phyloP scores from a whole-genome alignment of 2,113 vertebrate species.

The Catagonus wagneri region DNA sequence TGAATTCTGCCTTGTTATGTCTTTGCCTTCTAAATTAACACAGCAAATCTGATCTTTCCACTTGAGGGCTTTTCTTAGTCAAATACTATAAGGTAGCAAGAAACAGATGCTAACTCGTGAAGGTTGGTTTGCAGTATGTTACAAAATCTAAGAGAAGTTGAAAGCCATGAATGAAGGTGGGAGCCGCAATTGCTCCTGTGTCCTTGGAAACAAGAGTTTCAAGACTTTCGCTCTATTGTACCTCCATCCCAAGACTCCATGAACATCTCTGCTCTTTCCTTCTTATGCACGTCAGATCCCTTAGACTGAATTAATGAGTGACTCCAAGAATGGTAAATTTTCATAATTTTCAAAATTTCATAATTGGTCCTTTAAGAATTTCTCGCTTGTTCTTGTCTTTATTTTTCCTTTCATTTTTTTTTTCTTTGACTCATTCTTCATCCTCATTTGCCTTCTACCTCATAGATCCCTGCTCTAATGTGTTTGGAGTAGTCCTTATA shows the following conservation, averaged over 20 bases:
- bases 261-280: not conserved
- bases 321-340: not conserved
- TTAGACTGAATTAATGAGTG: not conserved
- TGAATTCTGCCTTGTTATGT: conserved; percentile 23
- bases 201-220: not conserved
- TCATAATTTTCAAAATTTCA: not conserved
- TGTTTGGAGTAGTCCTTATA: not conserved
- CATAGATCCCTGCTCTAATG: not conserved
- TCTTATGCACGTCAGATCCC: not conserved
- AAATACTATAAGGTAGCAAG: not conserved
- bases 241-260: fast-evolving
- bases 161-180: not conserved
- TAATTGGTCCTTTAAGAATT: not conserved
- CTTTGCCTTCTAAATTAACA: not conserved
- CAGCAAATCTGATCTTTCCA: not conserved
- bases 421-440: not conserved
- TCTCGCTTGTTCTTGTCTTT: not conserved
- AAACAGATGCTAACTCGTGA: not conserved
- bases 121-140: not conserved
- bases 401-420: not conserved
- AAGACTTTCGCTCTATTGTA: not conserved
- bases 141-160: not conserved
- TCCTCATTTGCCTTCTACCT: not conserved
- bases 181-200: not conserved
- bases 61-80: not conserved